Base-by-base conservation (phyloP, 2,113 vertebrate genomes). In the Alligator sinensis region DNA sequence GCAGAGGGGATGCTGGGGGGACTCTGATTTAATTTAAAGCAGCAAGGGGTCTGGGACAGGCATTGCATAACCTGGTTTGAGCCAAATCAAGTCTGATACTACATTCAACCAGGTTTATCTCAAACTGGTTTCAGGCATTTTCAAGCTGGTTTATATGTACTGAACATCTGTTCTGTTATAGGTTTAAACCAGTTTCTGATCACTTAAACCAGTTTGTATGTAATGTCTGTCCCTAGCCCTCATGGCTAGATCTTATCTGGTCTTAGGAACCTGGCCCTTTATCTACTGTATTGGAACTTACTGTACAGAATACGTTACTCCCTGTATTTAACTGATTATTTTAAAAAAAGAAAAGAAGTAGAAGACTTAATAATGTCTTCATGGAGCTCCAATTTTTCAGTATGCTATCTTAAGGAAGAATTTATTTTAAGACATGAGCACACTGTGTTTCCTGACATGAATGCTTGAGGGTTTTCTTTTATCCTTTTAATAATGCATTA, bases 231-330 rank as follows among this genome's bases (percentile, higher is more conserved):
- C 47, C 47, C 47, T 47, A 47, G 47, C 47, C 47, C 47, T 47
- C 47, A 47, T 47, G 47, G 47, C 47, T 47, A 47, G 47, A 47
- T 47, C 47, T 74, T 74, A 22, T 21, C 21, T 24, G 34, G 21
- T 38, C 12, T 38, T 38, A 47, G 47, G 22, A 13, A 74, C 24
- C 22, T 38, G 12, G 22, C 22, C 22, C 55, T 83, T 61, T 9
- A 63, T 82, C 66, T 14, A 5, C 5, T 87, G 75, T 7, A 30
- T 59, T 47, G 8, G 3, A 9, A 25, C 68, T 61, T 11, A 5
- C 58, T 47, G 22, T 64, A 16, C 2, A 1, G 1, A 1, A 14
- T 13, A 22, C 62, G 28, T 18, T 2, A 4, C 1, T 0, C 1
- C 24, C 28, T 2, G 22, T 5, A 75, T 72, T 61, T 9, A 28